Evolutionary conservation across 2,888 invertebrate genomes (phyloP), one percentile per base, ranked within the genome.

Genomic region (Diadromus collaris): DNA sequence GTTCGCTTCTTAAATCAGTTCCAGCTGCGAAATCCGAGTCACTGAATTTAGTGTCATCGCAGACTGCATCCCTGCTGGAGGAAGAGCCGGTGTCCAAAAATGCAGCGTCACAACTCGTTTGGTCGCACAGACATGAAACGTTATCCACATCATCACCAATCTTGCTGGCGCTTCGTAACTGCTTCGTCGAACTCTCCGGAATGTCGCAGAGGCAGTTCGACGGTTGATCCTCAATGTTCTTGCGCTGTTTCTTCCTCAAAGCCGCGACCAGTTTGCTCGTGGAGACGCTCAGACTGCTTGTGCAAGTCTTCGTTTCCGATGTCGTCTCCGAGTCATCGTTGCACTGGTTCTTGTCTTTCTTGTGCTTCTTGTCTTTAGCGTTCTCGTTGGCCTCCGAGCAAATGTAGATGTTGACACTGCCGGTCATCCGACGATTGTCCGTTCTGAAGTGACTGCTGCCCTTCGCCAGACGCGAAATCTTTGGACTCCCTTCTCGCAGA

Each of bases 321-420:
- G 72, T 76, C 6, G 83, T 76, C 61, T 81, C 84, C 3, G 69
- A 68, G 13, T 78, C 82, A 1, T 83, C 64, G 60, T 67, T 24
- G 3, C 70, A 19, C 27, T 67, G 71, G 51, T 63, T 58, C 10
- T 67, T 67, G 6, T 69, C 70, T 6, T 58, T 51, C 6, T 64
- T 60, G 24, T 83, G 77, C 24, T 80, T 73, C 58, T 83, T 67
- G 16, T 56, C 67, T 24, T 64, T 73, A n/a, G 64, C 13, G 24
- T 81, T 86, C 0, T 85, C 85, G 6, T 76, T 83, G 1, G 84
- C 81, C 56, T 88, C 86, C 4, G 88, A 89, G 24, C 88, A 89
- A n/a, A 89, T 88, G 73, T 89, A 89, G 29, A 89, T 88, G 56
- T 89, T 89, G 2, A 89, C 86, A 46, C 87, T 88, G 19, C 89